Conservation (phyloP, 2,113 vertebrate genomes). For the Carlito syrichta region DNA sequence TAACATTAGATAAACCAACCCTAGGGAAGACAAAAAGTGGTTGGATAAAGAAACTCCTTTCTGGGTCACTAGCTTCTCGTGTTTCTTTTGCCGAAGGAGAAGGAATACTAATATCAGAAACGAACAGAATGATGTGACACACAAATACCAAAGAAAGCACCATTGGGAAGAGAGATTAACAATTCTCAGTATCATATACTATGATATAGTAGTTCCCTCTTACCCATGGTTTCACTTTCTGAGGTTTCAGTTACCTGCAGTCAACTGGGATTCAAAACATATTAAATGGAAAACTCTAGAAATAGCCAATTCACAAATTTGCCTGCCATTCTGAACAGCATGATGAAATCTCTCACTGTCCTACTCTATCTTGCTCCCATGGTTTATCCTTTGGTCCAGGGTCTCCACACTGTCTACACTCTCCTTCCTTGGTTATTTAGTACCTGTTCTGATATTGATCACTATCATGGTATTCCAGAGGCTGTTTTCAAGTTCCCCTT, state of each 20-base stretch:
- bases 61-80: neutral
- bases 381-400: neutral
- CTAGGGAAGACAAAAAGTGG: neutral
- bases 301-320: neutral
- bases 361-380: neutral
- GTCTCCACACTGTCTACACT: neutral
- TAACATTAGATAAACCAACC: neutral
- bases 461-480: neutral
- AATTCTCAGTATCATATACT: rapidly evolving
- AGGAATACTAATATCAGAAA: neutral
- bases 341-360: neutral
- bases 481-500: neutral
- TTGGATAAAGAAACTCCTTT: neutral
- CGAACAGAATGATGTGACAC: neutral
- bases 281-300: neutral
- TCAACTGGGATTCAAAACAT: neutral
- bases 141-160: neutral
- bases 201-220: neutral
- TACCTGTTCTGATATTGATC: neutral
- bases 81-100: neutral
- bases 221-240: neutral
- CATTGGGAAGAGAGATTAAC: rapidly evolving
- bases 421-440: neutral
- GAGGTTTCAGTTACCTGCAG: neutral
- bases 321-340: neutral